These are phyloP conservation scores for Ochlodes sylvanus DNA, from an alignment of 2,888 invertebrate genomes.

Conservation along the genomic window DNA sequence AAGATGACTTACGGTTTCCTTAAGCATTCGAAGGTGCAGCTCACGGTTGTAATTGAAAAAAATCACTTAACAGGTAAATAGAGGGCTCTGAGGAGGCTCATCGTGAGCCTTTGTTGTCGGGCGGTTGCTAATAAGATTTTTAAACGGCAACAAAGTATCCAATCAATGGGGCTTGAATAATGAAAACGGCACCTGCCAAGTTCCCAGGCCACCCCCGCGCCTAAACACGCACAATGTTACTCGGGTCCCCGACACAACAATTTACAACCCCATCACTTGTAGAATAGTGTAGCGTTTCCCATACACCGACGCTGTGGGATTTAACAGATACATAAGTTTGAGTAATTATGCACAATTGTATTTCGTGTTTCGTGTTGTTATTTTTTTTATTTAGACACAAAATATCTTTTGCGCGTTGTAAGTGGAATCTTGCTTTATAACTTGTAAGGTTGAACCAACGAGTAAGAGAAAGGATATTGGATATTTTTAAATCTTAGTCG, in stretches of 20 bases:
- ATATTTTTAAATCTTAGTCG: no score
- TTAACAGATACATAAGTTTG: conserved; percentile 67
- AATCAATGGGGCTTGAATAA: conserved; percentile 85
- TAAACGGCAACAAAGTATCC: conserved; percentile 84
- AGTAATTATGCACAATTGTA: conserved; percentile 76
- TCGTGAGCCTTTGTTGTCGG: conserved; percentile 73
- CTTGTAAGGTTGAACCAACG: background rate
- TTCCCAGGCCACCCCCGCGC: conserved; percentile 75
- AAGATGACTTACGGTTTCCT: conserved; percentile 81
- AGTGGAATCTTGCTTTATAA: conserved; percentile 1
- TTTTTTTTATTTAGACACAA: conserved; percentile 45
- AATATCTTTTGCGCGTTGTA: conserved; percentile 7
- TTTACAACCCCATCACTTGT: conserved; percentile 55
- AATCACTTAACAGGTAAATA: conserved; percentile 83
- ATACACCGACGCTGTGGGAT: conserved; percentile 39
- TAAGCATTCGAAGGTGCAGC: conserved; percentile 68
- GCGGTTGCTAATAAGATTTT: conserved; percentile 83
- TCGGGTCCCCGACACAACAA: conserved; percentile 52
- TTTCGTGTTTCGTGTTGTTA: conserved; percentile 63
- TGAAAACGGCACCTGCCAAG: conserved; percentile 81
- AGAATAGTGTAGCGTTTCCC: conserved; percentile 55
- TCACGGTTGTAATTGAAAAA: conserved; percentile 83
- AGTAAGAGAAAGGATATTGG: no score
- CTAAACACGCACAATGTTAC: conserved; percentile 75
- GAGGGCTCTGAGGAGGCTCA: conserved; percentile 63